Evolutionary conservation across 2,797 vertebrate species (phyloP).

Genomic region (Pempheris klunzingeri): DNA sequence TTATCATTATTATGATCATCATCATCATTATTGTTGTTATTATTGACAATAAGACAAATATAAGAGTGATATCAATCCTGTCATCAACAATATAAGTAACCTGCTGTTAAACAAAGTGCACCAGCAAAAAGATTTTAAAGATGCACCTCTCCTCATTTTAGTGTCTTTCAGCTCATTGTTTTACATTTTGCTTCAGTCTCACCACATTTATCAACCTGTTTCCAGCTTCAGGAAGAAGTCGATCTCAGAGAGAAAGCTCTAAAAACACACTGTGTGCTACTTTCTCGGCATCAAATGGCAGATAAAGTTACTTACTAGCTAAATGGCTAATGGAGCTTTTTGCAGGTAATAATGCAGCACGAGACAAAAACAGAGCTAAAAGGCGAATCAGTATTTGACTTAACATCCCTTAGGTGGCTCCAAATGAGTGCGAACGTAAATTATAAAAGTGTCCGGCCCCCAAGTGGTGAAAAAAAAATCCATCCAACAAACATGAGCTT

Average conservation of each 20-base stretch:
- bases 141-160: background rate
- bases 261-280: background rate
- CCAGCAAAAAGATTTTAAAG: background rate
- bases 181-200: background rate
- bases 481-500: too few species aligned
- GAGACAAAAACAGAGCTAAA: background rate
- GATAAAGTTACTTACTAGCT: background rate
- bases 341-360: background rate
- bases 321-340: background rate
- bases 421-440: background rate
- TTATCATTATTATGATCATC: too few species aligned
- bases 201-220: too few species aligned
- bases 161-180: background rate
- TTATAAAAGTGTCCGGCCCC: too few species aligned
- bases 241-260: background rate
- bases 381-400: background rate
- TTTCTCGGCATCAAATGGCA: background rate
- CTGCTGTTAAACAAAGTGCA: background rate
- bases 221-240: background rate
- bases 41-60: too few species aligned
- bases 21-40: too few species aligned
- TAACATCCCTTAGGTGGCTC: background rate
- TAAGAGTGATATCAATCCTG: too few species aligned
- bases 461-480: too few species aligned
- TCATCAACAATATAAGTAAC: background rate